Evolutionary conservation across 2,888 invertebrate genomes (phyloP), one percentile per base, ranked within the genome.

Genomic region (Cyaniris semiargus): DNA sequence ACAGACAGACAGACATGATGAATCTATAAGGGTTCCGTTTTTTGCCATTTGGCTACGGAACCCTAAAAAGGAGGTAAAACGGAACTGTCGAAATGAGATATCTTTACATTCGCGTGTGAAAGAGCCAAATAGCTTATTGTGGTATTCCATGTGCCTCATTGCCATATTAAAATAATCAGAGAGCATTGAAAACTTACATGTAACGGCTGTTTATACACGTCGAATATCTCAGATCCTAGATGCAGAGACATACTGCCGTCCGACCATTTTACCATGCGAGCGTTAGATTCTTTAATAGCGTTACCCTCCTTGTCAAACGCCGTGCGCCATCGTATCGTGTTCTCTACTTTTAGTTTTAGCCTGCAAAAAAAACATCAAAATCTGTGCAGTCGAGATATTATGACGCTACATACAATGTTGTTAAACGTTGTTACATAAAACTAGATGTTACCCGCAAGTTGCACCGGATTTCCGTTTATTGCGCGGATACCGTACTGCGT

Each of bases 231-330:
- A 53, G 97, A 97, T 34, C 99, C 99, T 78, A 99, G 95, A 89
- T 99, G 98, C 48, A 99, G 94, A 18, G 99, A 99, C 96, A 99
- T 97, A 83, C 98, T 98, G 38, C 99, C 99, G 89, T 99, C 99
- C 0, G 99, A 99, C 99, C 99, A 99, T 80, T 97, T 96, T 0
- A 99, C 98, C 86, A 99, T 96, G 76, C 99, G 95, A 0, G 99
- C 97, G 93, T 99, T 99, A 71, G 98, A 99, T 88, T 99, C 98
- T 84, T 97, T 97, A 1, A 96, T 92, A 18, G 97, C 95, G 84
- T 97, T 96, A 31, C 97, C 98, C 77, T 97, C 96, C 80, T 97
- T 96, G 86, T 97, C 97, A 88, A 97, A 96, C 13, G 93, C 94
- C 21, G 97, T 97, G 58, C 98, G 95, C 99, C 99, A 99, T 13